Base-by-base conservation (phyloP, 2,888 invertebrate species). In the Drosophila engyochracea region DNA sequence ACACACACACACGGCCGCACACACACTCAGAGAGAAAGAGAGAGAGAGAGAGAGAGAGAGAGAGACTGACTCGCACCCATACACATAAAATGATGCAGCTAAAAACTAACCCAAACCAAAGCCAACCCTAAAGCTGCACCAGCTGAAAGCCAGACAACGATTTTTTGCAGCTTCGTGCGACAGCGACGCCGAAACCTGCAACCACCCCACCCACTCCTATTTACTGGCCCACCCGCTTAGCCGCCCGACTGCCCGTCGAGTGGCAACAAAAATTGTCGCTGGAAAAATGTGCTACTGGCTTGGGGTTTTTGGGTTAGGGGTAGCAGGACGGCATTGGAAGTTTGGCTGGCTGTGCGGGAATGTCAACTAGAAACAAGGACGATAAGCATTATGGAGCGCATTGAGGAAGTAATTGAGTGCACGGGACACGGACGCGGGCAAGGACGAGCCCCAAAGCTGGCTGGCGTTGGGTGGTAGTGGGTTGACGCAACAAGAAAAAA, bases 311-410 rank as follows among this genome's bases (percentile, higher is more conserved):
- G 16, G 58, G 22, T 25, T 1, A 3, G 16, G 44, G 47, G 52
- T 22, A 55, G 65, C 4, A 47, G 63, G 52, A 41, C 52, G 70
- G 64, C 82, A 82, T 82, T 85, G 85, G 83, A 79, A 82, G 82
- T 68, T 62, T 63, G 71, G 76, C 83, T 85, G 79, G 86, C 76
- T 85, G 87, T 87, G 88, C 57, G 91, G 85, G 90, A 91, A 91
- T 87, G 87, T 87, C 90, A 90, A 90, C 90, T 85, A 90, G 89
- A 86, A 89, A 90, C 91, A 91, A 91, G 90, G 90, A 90, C 90
- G 90, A 90, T 85, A 90, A 90, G 89, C 91, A 91, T 91, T 90
- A 90, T 90, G 88, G 86, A 89, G 91, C 87, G 91, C 91, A 90
- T 91, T 90, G 91, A 90, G 91, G 91, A 90, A 90, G 91, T 91